phyloP scores from a whole-genome alignment of 2,797 vertebrate genomes.

The Bradypus variegatus region DNA sequence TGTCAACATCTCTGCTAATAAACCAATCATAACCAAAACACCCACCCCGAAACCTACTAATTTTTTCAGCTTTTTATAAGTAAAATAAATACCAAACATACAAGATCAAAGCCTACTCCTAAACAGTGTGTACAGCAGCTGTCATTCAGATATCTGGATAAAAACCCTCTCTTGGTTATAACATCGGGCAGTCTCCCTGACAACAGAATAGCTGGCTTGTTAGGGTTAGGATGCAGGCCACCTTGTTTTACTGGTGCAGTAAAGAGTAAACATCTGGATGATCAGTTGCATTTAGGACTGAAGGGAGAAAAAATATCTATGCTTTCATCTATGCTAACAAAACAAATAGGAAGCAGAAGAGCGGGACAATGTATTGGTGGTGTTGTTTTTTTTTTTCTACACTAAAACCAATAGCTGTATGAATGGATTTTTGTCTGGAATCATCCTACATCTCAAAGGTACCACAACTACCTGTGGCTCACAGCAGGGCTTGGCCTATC shows the following conservation, averaged over 20 bases:
- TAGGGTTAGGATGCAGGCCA: background rate
- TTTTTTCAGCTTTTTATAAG: background rate
- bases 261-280: background rate
- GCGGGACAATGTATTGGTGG: no score
- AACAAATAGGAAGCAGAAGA: background rate
- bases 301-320: background rate
- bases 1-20: background rate
- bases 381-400: background rate
- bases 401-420: background rate
- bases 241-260: background rate
- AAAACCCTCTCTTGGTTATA: background rate
- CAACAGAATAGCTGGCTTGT: background rate
- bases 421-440: background rate
- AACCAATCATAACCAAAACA: constrained; percentile 25
- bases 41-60: background rate
- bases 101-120: background rate
- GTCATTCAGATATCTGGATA: background rate
- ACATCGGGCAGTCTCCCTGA: background rate
- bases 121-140: background rate
- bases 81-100: background rate
- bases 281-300: background rate
- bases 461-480: background rate
- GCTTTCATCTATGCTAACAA: background rate
- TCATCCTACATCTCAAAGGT: background rate
- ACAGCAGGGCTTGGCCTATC: background rate